Conservation (phyloP, 2,888 invertebrate species). For the Agrochola litura region DNA sequence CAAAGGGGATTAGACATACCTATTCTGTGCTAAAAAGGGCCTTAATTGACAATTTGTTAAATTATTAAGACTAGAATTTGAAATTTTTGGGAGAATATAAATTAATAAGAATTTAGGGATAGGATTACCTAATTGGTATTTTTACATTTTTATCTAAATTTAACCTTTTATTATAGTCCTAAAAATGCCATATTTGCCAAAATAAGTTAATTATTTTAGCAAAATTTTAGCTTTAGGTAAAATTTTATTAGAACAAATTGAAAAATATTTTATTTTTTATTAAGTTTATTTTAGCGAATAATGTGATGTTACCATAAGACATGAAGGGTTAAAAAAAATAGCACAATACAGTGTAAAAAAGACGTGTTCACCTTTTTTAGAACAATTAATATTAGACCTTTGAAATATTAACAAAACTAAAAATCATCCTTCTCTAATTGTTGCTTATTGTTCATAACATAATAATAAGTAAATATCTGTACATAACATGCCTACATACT, state of each 20-base stretch:
- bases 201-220: slow-evolving; percentile 36
- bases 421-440: slow-evolving; percentile 1
- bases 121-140: slow-evolving; percentile 48
- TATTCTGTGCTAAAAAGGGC: slow-evolving; percentile 47
- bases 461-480: slow-evolving; percentile 33
- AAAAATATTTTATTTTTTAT: slow-evolving; percentile 22
- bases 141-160: slow-evolving; percentile 35
- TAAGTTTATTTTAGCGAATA: slow-evolving; percentile 28
- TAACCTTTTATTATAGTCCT: neutral
- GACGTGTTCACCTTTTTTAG: slow-evolving; percentile 45
- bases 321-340: neutral
- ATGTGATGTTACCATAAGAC: slow-evolving; percentile 13
- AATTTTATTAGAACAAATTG: slow-evolving; percentile 50
- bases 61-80: slow-evolving; percentile 14
- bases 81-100: slow-evolving; percentile 14
- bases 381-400: slow-evolving; percentile 36
- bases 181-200: slow-evolving; percentile 55
- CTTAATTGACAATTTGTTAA: slow-evolving; percentile 55
- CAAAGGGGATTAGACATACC: slow-evolving; percentile 1
- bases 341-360: slow-evolving; percentile 45
- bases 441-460: slow-evolving; percentile 11
- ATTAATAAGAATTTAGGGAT: slow-evolving; percentile 20
- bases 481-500: slow-evolving; percentile 28
- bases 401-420: slow-evolving; percentile 27
- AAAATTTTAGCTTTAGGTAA: slow-evolving; percentile 29